Conservation (phyloP, 2,888 invertebrate species). For the Amblyjoppa proteus region DNA sequence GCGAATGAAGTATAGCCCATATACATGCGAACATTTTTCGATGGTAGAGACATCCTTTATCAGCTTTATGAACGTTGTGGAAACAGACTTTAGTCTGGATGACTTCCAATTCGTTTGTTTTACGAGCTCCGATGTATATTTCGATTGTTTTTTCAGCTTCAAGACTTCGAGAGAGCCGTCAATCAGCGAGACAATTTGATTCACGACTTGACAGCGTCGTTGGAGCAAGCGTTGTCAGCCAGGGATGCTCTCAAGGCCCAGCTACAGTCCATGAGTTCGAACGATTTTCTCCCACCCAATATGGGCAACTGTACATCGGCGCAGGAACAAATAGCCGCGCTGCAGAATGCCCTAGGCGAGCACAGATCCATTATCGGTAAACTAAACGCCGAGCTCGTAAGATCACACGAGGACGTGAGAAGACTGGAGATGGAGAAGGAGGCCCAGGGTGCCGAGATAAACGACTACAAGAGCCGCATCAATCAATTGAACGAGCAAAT, state of each 20-base stretch:
- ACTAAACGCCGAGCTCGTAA: slow-evolving; percentile 73
- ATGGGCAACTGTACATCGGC: slow-evolving; percentile 55
- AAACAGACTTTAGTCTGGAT: not conserved
- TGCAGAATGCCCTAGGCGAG: slow-evolving; percentile 74
- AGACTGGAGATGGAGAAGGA: slow-evolving; percentile 87
- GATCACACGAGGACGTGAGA: slow-evolving; percentile 75
- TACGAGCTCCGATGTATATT: not conserved
- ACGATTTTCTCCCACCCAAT: slow-evolving; percentile 23
- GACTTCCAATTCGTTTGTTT: not conserved
- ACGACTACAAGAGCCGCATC: slow-evolving; percentile 78
- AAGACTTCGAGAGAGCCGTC: slow-evolving; percentile 90
- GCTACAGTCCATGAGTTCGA: slow-evolving; percentile 87
- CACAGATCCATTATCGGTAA: slow-evolving; percentile 74
- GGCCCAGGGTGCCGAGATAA: slow-evolving; percentile 85
- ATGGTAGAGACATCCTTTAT: not conserved
- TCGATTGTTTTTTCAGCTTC: slow-evolving; percentile 85
- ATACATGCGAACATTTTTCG: not conserved
- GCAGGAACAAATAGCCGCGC: slow-evolving; percentile 76
- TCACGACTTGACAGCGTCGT: slow-evolving; percentile 89
- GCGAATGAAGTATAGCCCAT: too few species aligned
- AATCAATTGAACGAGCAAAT: slow-evolving; percentile 79
- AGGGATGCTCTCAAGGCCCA: slow-evolving; percentile 88
- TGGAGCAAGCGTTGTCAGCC: slow-evolving; percentile 89
- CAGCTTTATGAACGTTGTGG: not conserved
- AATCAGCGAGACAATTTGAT: slow-evolving; percentile 90